Evolutionary conservation across 2,113 vertebrate species (phyloP).

Genomic region (Lagenorhynchus albirostris): DNA sequence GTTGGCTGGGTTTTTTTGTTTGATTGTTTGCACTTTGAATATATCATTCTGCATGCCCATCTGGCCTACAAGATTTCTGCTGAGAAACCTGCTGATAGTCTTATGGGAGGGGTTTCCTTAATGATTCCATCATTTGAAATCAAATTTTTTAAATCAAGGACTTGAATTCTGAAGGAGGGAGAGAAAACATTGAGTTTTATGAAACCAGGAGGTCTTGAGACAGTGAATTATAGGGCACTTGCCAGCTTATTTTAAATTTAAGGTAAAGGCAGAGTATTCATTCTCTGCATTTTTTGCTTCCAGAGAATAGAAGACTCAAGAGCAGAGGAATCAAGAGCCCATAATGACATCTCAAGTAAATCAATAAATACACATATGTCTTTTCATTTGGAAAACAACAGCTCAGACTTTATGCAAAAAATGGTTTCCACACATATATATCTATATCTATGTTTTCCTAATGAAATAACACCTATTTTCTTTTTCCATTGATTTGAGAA

Average conservation of each 20-base stretch:
- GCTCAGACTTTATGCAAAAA: background rate
- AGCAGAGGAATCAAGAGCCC: background rate
- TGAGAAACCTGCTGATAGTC: background rate
- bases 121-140: background rate
- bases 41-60: background rate
- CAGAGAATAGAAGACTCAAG: background rate
- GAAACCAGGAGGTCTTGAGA: background rate
- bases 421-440: background rate
- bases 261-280: background rate
- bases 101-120: background rate
- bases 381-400: background rate
- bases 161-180: background rate
- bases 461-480: background rate
- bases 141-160: background rate
- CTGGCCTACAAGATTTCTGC: background rate
- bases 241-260: background rate
- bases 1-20: background rate
- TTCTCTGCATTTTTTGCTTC: background rate
- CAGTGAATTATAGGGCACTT: background rate
- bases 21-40: background rate
- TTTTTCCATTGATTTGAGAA: background rate
- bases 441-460: background rate
- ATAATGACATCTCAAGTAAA: background rate
- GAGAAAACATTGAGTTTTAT: background rate
- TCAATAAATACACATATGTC: background rate